These are phyloP conservation scores for Himalopsyche anomala DNA, from an alignment of 2,888 invertebrate genomes.

Conservation along the genomic window DNA sequence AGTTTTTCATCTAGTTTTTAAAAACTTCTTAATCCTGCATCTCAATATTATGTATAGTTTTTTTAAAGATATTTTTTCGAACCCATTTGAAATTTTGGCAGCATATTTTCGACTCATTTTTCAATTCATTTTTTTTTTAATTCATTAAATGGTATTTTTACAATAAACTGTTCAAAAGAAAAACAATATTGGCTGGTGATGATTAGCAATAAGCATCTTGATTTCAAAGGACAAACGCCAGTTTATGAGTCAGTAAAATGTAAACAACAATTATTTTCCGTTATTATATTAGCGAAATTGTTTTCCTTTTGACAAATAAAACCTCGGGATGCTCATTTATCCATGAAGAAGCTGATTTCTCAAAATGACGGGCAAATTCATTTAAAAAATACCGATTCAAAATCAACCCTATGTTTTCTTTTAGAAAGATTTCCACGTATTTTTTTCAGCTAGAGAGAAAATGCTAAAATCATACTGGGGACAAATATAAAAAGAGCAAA, in stretches of 20 bases:
- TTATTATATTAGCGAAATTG: slow-evolving; percentile 26
- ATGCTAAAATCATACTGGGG: slow-evolving; percentile 55
- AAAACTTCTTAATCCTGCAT: no score
- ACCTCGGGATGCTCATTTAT: slow-evolving; percentile 16
- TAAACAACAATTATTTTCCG: background rate
- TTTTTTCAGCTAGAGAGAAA: slow-evolving; percentile 31
- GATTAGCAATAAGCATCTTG: background rate
- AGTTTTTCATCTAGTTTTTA: no score
- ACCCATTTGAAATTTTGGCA: no score
- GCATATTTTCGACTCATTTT: no score
- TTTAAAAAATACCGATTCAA: slow-evolving; percentile 49
- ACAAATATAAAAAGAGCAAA: slow-evolving; percentile 59
- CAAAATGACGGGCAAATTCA: slow-evolving; percentile 50
- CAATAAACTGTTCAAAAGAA: no score
- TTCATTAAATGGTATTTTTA: no score
- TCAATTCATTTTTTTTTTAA: no score
- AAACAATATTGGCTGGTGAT: background rate
- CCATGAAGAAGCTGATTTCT: slow-evolving; percentile 47
- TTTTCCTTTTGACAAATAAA: slow-evolving; percentile 21
- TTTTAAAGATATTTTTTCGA: no score
- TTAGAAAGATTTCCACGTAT: slow-evolving; percentile 43
- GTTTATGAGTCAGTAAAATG: background rate
- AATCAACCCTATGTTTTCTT: slow-evolving; percentile 44
- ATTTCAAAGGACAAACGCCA: background rate
- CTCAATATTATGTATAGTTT: no score